A percentile compares a stretch with the other conserved stretches of the same genome.
These are phyloP conservation scores for Orthosia incerta DNA, from an alignment of 2,888 invertebrate genomes.

Conservation along the genomic window DNA sequence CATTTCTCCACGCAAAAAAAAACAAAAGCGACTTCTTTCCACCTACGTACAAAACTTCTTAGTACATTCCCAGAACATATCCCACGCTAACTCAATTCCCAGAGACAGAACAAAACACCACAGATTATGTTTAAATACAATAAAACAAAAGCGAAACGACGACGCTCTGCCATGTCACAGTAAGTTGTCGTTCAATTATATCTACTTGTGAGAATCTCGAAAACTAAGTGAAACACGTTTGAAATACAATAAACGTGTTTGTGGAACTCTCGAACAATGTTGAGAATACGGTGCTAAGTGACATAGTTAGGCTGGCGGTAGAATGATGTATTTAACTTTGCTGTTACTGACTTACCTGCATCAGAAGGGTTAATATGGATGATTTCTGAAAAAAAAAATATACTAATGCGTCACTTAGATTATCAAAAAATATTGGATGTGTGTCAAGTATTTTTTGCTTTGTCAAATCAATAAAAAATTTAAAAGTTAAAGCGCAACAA, in stretches of 20 bases:
- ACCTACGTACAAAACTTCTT: background rate
- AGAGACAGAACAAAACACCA: background rate
- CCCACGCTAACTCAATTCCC: background rate
- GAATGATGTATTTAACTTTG: background rate
- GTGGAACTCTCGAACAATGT: constrained; percentile 30
- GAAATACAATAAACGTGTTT: constrained; percentile 43
- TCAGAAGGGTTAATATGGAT: too few relatives aligned
- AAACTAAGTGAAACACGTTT: constrained; percentile 41
- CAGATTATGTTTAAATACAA: constrained; percentile 18
- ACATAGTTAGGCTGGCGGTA: background rate
- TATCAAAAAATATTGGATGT: too few relatives aligned
- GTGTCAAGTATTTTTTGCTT: too few relatives aligned
- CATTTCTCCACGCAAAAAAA: too few relatives aligned
- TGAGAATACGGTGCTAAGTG: constrained; percentile 6
- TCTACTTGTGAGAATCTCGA: constrained; percentile 31
- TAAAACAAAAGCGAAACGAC: constrained; percentile 18
- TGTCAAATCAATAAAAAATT: too few relatives aligned
- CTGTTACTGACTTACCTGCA: too few relatives aligned
- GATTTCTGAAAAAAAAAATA: too few relatives aligned
- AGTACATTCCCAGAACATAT: background rate
- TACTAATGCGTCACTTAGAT: too few relatives aligned
- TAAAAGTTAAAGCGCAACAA: too few relatives aligned
- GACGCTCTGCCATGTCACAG: background rate
- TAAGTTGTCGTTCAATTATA: constrained; percentile 22
- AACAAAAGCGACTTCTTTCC: too few relatives aligned